Conservation (phyloP, 2,888 invertebrate genomes). For the Rhingia campestris region DNA sequence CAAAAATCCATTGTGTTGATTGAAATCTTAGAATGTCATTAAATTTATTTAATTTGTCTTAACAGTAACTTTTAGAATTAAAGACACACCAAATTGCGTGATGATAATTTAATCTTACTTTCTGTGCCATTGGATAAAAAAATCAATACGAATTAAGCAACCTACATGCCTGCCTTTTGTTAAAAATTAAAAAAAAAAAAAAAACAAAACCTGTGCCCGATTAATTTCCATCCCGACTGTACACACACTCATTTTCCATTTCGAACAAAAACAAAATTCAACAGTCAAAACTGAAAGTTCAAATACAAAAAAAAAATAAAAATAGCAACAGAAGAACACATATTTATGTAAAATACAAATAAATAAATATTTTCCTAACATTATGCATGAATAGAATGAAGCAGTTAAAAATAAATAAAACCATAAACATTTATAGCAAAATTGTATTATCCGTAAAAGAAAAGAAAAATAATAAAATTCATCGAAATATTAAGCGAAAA, state of each 20-base stretch:
- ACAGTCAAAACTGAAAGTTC: conserved; percentile 53
- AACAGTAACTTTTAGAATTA: no score
- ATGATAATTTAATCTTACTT: no score
- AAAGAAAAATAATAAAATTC: conserved; percentile 40
- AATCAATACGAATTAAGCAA: no score
- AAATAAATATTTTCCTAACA: conserved; percentile 43
- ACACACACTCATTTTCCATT: not conserved
- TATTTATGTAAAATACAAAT: conserved; percentile 1
- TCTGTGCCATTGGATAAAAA: no score
- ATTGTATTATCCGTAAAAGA: conserved; percentile 2
- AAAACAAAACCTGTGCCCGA: not conserved
- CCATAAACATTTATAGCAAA: not conserved
- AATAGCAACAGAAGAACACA: not conserved
- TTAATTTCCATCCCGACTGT: conserved; percentile 9
- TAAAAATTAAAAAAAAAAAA: no score
- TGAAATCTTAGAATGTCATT: no score
- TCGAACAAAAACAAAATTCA: conserved; percentile 14
- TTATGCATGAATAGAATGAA: conserved; percentile 4
- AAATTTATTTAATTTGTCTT: no score
- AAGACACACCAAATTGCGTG: no score
- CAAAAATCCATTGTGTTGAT: no score
- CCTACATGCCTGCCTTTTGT: no score
- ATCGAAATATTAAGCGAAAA: conserved; percentile 45
- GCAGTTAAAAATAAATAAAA: conserved; percentile 7
- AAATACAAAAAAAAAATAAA: conserved; percentile 24